phyloP scores from a whole-genome alignment of 2,113 vertebrate species.

The Cygnus atratus region DNA sequence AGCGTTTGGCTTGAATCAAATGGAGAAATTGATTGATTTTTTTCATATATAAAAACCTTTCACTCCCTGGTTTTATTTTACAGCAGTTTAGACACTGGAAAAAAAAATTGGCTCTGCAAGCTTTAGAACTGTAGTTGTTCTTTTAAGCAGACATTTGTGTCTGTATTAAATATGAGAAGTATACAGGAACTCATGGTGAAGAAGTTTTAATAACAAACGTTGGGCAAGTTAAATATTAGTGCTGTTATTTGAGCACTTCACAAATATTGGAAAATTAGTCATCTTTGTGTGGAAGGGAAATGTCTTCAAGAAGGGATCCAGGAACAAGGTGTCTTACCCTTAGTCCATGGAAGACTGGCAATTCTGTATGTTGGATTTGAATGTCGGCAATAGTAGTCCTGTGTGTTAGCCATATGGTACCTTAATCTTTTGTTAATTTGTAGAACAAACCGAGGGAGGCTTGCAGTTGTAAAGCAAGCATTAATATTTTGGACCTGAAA shows the following conservation, averaged over 20 bases:
- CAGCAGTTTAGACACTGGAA: not conserved
- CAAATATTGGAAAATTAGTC: slow-evolving; percentile 1
- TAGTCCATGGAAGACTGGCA: not conserved
- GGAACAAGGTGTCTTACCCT: not conserved
- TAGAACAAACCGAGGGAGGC: not conserved
- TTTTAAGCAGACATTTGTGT: not conserved
- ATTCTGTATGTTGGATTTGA: not conserved
- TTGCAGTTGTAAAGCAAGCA: not conserved
- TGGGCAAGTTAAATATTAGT: slow-evolving; percentile 38
- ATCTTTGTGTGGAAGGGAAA: slow-evolving; percentile 6
- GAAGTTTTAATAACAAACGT: slow-evolving; percentile 39
- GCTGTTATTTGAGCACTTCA: slow-evolving; percentile 7
- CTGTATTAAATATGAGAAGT: not conserved
- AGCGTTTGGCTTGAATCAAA: not conserved
- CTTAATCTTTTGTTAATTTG: not conserved
- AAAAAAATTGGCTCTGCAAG: not conserved
- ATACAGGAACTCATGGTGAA: not conserved
- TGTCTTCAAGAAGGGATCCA: not conserved
- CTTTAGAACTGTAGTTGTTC: not conserved
- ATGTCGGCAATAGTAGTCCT: not conserved
- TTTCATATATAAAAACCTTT: not conserved
- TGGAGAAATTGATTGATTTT: slow-evolving; percentile 16
- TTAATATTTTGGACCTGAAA: not conserved
- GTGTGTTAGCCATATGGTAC: not conserved
- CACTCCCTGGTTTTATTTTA: not conserved